Conservation (phyloP, 92 coral and sea anemone species). For the Porites cylindrica region DNA sequence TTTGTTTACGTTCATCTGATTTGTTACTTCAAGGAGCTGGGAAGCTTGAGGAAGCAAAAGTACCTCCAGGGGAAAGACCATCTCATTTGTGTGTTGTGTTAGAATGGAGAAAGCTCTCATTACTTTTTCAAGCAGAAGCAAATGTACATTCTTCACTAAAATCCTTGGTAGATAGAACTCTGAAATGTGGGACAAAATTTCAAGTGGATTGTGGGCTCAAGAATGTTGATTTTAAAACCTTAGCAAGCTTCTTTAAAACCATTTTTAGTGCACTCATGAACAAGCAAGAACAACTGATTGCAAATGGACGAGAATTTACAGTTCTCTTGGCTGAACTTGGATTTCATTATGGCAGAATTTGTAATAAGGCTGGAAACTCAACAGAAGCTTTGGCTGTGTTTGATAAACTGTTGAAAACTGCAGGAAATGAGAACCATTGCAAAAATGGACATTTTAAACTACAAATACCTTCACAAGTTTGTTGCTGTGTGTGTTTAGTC, state of each 20-base stretch:
- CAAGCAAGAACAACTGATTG: slow-evolving; percentile 12
- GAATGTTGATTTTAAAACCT: slow-evolving; percentile 23
- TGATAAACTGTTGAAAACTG: slow-evolving; percentile 58
- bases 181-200: slow-evolving; percentile 74
- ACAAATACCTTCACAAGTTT: slow-evolving; percentile 16
- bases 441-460: slow-evolving; percentile 35
- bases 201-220: slow-evolving; percentile 72
- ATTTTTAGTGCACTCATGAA: slow-evolving; percentile 37
- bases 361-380: slow-evolving; percentile 51
- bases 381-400: slow-evolving; percentile 54
- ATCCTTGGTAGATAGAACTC: slow-evolving; percentile 67
- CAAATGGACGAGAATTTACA: slow-evolving; percentile 23
- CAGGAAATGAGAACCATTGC: slow-evolving; percentile 12
- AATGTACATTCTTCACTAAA: slow-evolving; percentile 52
- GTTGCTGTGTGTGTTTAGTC: slow-evolving; percentile 44
- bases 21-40: slow-evolving; percentile 76
- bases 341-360: slow-evolving; percentile 72
- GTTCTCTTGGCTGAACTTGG: slow-evolving; percentile 73
- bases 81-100: slow-evolving; percentile 49
- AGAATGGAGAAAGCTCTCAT: slow-evolving; percentile 65
- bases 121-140: slow-evolving; percentile 68
- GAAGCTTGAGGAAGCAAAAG: slow-evolving; percentile 56
- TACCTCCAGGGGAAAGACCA: slow-evolving; percentile 3
- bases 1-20: slow-evolving; percentile 65
- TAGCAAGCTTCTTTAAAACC: slow-evolving; percentile 56